Evolutionary conservation across 2,888 invertebrate genomes (phyloP), one percentile per base, ranked within the genome.

Genomic region (Bembecia ichneumoniformis): DNA sequence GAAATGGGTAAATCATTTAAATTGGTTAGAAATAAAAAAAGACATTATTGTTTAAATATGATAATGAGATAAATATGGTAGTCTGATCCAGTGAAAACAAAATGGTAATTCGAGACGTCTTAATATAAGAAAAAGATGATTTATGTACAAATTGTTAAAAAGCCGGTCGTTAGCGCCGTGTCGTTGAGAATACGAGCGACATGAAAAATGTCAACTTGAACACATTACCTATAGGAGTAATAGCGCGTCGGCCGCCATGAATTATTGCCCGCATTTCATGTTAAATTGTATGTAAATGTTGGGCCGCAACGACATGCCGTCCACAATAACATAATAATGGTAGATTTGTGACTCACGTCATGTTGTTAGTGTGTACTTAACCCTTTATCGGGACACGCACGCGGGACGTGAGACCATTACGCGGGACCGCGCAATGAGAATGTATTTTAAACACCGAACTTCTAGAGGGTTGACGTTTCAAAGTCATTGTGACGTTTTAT

Each of bases 321-420:
- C 83, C 81, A 83, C 86, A 86, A 86, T 84, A 86, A 86, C 86
- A 86, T 83, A 83, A 86, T 86, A 87, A 86, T 84, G 79, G 82
- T 75, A 77, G 83, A 84, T 84, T 86, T 84, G 86, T 86, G 80
- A 84, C 75, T 86, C 86, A 86, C 84, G 86, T 83, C 80, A 81
- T 77, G 82, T 82, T 82, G 84, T 86, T 84, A 84, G 82, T 82
- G 74, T 82, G 81, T 84, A 83, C 82, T 87, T 86, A 87, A 86
- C 86, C 86, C 86, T 86, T 86, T 83, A 87, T 86, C 86, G 77
- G 74, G 73, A 76, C 84, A 83, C 84, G 86, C 84, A 83, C 82
- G 75, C 77, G 75, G 83, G 72, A 84, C 86, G 86, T 84, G 86
- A 80, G 82, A 82, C 77, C 83, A 81, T 84, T 86, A 83, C 74